phyloP scores from a whole-genome alignment of 2,797 vertebrate genomes.

The Huso huso region DNA sequence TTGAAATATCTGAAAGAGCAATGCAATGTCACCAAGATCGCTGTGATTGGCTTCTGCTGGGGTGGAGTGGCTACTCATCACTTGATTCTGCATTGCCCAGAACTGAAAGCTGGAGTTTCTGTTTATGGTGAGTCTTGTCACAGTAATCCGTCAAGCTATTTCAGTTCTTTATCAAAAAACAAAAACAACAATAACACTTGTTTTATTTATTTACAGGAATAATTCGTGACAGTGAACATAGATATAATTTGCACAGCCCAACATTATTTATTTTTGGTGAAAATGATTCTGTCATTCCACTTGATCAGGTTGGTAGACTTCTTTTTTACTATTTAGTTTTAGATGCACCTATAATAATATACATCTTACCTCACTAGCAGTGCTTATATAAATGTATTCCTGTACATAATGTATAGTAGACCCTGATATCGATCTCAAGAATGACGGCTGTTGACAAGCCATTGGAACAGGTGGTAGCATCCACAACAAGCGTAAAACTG shows the following conservation, averaged over 20 bases:
- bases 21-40: constrained; percentile 49
- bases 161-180: background rate
- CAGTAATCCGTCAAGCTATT: background rate
- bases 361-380: too few relatives aligned
- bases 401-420: too few relatives aligned
- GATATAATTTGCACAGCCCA: constrained; percentile 54
- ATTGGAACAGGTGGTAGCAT: too few relatives aligned
- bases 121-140: constrained; percentile 48
- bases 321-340: background rate
- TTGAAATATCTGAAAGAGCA: constrained; percentile 62
- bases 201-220: constrained; percentile 49
- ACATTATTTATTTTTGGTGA: constrained; percentile 75
- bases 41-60: constrained; percentile 68
- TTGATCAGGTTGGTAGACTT: constrained; percentile 51
- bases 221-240: constrained; percentile 53
- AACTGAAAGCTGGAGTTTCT: constrained; percentile 64
- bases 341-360: background rate
- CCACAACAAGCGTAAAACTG: too few relatives aligned
- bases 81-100: constrained; percentile 51
- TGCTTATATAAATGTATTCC: background rate
- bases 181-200: too few relatives aligned
- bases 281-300: constrained; percentile 57
- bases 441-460: too few relatives aligned
- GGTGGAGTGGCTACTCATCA: constrained; percentile 59
- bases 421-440: too few relatives aligned